Evolutionary conservation across 2,888 invertebrate genomes (phyloP).

Genomic region (Ormyrus rosae): DNA sequence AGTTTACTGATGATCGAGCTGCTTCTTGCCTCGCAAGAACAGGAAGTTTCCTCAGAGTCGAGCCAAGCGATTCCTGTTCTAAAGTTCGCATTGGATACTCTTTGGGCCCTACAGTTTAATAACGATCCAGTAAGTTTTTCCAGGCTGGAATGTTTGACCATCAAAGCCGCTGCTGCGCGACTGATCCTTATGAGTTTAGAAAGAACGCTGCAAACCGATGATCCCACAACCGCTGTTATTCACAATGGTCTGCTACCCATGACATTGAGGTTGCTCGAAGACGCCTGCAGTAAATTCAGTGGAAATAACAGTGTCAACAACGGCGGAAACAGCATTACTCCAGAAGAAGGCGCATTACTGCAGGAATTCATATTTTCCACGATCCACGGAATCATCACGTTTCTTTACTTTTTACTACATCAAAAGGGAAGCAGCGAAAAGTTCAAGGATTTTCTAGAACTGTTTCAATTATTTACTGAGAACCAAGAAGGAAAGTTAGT

Average conservation of each 20-base stretch:
- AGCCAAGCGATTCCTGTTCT: conserved; percentile 80
- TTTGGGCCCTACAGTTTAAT: conserved; percentile 80
- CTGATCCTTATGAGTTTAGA: conserved; percentile 79
- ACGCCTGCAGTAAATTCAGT: conserved; percentile 74
- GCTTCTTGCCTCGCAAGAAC: conserved; percentile 78
- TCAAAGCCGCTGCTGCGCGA: conserved; percentile 79
- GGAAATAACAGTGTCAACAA: neutral
- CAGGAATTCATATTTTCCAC: conserved; percentile 81
- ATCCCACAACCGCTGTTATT: conserved; percentile 78
- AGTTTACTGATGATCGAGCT: conserved; percentile 79
- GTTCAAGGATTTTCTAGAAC: conserved; percentile 77
- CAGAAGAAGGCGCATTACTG: conserved; percentile 77
- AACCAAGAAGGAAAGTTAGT: conserved; percentile 79
- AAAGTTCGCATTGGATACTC: conserved; percentile 80
- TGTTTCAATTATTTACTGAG: conserved; percentile 80
- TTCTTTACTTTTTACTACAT: conserved; percentile 80
- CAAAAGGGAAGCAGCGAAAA: conserved; percentile 77
- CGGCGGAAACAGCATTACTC: conserved; percentile 42
- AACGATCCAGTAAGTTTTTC: conserved; percentile 71
- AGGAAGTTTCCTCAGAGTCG: conserved; percentile 78
- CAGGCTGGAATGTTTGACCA: conserved; percentile 74
- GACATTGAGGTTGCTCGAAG: conserved; percentile 80
- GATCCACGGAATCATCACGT: conserved; percentile 79
- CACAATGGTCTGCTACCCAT: conserved; percentile 81
- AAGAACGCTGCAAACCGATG: conserved; percentile 78